Percentiles rank a stretch among this genome's conserved stretches.
phyloP scores from a whole-genome alignment of 2,113 vertebrate genomes.

The Glareola pratincola region DNA sequence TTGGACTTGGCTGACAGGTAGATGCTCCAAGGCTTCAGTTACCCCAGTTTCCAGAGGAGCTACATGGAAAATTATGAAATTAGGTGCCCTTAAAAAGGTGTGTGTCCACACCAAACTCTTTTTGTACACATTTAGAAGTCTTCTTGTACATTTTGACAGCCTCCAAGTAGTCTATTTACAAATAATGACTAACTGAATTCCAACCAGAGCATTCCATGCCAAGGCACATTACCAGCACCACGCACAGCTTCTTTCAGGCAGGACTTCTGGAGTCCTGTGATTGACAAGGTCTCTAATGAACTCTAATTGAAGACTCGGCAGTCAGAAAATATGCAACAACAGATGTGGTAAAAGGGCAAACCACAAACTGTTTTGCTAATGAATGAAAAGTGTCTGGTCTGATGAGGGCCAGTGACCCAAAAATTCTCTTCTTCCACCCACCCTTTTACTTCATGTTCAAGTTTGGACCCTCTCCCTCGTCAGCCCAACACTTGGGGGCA shows the following conservation, averaged over 20 bases:
- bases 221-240: not conserved
- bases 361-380: conserved; percentile 50
- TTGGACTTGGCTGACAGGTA: not conserved
- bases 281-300: conserved; percentile 74
- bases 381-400: conserved; percentile 30
- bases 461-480: not conserved
- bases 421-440: not conserved
- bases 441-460: not conserved
- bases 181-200: not conserved
- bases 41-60: not conserved
- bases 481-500: conserved; percentile 20
- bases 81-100: not conserved
- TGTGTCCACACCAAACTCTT: not conserved
- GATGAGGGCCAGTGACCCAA: conserved; percentile 57
- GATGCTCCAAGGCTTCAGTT: not conserved
- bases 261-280: conserved; percentile 32
- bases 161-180: not conserved
- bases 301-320: conserved; percentile 64
- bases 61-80: not conserved
- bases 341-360: conserved; percentile 54
- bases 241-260: not conserved
- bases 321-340: conserved; percentile 42
- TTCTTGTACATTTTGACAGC: not conserved
- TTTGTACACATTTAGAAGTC: not conserved
- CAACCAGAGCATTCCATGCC: not conserved